Percentiles rank a stretch among this genome's conserved stretches.
These are phyloP conservation scores for Rana temporaria DNA, from an alignment of 2,113 vertebrate species.

Conservation along the genomic window DNA sequence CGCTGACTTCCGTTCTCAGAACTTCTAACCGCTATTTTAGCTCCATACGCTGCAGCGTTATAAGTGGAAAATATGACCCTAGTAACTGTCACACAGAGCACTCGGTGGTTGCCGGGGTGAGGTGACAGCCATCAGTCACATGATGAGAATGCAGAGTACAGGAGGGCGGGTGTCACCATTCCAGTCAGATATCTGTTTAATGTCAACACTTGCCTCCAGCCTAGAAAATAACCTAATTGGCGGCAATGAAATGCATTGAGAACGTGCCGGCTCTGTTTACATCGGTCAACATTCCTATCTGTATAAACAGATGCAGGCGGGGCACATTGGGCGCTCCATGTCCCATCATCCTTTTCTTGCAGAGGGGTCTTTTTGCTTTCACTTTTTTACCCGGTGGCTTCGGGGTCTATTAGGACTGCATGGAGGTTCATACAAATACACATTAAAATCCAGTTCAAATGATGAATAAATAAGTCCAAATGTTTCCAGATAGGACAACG, in stretches of 20 bases:
- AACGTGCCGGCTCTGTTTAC: neutral
- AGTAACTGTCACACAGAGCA: neutral
- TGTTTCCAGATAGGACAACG: no score
- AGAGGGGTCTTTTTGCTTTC: no score
- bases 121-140: constrained; percentile 1
- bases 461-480: no score
- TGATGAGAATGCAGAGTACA: neutral
- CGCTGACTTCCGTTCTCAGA: neutral
- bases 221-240: neutral
- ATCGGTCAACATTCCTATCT: neutral
- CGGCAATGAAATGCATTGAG: neutral
- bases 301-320: neutral
- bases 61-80: neutral
- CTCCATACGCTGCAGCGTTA: no score
- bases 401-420: no score
- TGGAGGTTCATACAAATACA: no score
- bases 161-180: neutral
- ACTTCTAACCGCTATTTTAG: neutral
- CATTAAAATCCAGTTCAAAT: no score
- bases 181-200: neutral
- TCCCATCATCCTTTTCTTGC: no score
- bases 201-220: neutral
- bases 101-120: neutral
- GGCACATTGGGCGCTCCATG: neutral
- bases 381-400: no score